Evolutionary conservation across 2,797 vertebrate genomes (phyloP), one percentile per base, ranked within the genome.

Genomic region (Pyrrhura leucotis): DNA sequence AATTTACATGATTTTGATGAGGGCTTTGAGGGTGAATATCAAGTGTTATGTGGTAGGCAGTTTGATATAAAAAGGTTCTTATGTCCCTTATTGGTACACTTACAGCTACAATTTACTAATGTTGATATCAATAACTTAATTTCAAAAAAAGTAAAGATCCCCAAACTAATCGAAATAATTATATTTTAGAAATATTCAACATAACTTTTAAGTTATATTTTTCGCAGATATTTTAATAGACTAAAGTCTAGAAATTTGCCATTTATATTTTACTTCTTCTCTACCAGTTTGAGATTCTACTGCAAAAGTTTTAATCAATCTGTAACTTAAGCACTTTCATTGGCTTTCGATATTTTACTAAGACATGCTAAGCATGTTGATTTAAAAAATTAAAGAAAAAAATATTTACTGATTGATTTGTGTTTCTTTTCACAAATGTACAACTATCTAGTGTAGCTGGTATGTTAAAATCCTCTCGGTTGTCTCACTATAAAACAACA

Each of bases 231-330:
- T 53, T 35, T 69, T 44, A 62, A 62, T 37, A 89, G 19, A 53
- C 4, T 37, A 14, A 80, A 54, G 23, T 71, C 12, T 26, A 59
- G 73, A 89, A 47, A 0, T 0, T 21, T 71, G 8, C 3, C 1
- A 47, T 85, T 93, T 77, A 16, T 44, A n/a, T 35, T 58, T 82
- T 37, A 47, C 29, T 15, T 58, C 48, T 91, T 88, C 71, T 4
- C 10, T n/a, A 69, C 16, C 2, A 5, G 12, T 74, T 72, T 78
- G 45, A 75, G 23, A 69, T 28, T 51, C 39, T 76, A 6, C 40
- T 44, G 17, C 4, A 89, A 66, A 78, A 35, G 0, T 67, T 39
- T 63, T 47, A 39, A 65, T 61, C 23, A 66, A 7, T 33, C 47
- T 75, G 12, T 48, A 77, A 63, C 81, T 61, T 50, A 53, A 73